Conservation (phyloP, 2,888 invertebrate genomes). For the Lithosia quadra region DNA sequence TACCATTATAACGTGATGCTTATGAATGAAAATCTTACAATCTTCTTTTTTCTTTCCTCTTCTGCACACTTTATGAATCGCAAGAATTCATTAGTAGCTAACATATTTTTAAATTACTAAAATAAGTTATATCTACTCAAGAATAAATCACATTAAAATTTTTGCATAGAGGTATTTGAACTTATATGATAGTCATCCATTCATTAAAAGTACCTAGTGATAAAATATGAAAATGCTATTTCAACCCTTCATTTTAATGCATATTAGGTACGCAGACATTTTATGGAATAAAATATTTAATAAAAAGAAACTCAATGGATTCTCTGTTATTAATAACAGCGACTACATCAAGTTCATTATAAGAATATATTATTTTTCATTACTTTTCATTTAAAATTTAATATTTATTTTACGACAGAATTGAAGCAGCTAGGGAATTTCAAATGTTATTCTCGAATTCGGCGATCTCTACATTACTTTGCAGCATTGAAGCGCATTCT, state of each 20-base stretch:
- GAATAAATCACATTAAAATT: background rate
- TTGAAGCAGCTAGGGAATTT: background rate
- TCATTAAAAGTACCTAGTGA: background rate
- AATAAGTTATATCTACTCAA: background rate
- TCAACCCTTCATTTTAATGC: background rate
- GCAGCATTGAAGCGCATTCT: no score
- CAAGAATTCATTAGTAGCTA: no score
- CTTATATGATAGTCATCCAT: background rate
- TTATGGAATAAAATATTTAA: background rate
- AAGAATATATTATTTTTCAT: no score
- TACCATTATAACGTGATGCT: no score
- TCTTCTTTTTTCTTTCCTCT: no score
- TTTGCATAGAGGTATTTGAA: background rate
- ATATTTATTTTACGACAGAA: background rate
- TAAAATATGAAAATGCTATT: background rate
- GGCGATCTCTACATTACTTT: no score
- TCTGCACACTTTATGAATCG: no score
- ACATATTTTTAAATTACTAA: no score
- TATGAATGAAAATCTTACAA: no score
- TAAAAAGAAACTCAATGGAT: background rate
- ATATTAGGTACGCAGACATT: background rate
- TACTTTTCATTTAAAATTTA: background rate
- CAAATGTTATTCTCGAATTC: no score
- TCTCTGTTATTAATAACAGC: background rate
- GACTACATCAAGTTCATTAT: background rate